Base-by-base conservation (phyloP, 2,888 invertebrate genomes). In the Glyphotaelius pellucidus region DNA sequence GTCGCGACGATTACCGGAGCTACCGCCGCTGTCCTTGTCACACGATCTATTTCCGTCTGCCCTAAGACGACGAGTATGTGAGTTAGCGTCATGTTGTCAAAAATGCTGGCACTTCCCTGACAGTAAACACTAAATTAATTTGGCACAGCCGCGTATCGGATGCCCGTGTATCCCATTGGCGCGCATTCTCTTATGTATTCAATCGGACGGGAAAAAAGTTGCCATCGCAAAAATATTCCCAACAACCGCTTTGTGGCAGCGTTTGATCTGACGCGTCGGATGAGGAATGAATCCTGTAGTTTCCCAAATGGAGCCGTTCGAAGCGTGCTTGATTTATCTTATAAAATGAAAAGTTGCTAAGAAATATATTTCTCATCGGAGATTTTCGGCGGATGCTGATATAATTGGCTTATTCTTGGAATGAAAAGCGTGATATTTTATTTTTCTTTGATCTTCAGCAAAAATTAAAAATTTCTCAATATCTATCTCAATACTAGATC, bases 41-140 rank as follows among this genome's bases (percentile, higher is more conserved):
- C 88, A 80, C 85, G 25, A 90, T 92, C 92, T 93, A 93, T 93
- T 93, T 91, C 80, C 84, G 93, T 90, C 81, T 12, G 35, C 80
- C 42, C 80, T 38, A 83, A 90, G 81, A 90, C 90, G 47, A 90
- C 83, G 90, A 83, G 80, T 81, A 90, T 90, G 85, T 83, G 86
- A 89, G 92, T 91, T 47, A 91, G 86, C 93, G 92, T 92, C 93
- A 91, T 86, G 93, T 89, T 93, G 93, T 93, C 93, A 93, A 93
- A 93, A 93, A 93, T 91, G 90, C 92, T 92, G 93, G 93, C 92
- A 91, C 91, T 93, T 93, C 91, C 92, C 91, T 93, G 93, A 93
- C 93, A 92, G 93, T 91, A 91, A 91, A 92, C 92, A 93, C 91
- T 93, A 93, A 93, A 93, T 93, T 93, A 91, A 91, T 92, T 93